Evolutionary conservation across 2,113 vertebrate genomes (phyloP).

Genomic region (Polyodon spathula): DNA sequence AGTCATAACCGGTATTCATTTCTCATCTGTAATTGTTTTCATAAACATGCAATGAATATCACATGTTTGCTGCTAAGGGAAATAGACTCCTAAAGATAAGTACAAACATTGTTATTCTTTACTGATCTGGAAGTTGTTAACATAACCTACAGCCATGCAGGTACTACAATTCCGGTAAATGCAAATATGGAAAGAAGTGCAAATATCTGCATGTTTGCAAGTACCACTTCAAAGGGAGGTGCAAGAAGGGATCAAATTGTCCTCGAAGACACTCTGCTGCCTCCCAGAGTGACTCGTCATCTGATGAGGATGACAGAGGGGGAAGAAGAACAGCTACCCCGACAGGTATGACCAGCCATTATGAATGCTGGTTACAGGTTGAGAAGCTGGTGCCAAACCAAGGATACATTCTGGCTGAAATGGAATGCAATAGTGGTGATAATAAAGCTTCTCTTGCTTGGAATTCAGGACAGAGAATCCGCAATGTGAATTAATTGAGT

Average conservation of each 20-base stretch:
- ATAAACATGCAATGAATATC: no score
- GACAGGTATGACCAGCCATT: neutral
- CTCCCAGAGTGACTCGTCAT: neutral
- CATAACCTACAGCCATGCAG: constrained; percentile 26
- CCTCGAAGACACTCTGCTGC: constrained; percentile 25
- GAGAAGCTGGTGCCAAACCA: neutral
- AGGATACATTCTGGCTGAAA: no score
- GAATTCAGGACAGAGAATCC: neutral
- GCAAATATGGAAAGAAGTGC: constrained; percentile 30
- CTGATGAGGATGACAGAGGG: neutral
- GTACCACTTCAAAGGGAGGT: constrained; percentile 30
- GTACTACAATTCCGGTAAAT: constrained; percentile 40
- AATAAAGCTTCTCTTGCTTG: no score
- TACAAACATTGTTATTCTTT: no score
- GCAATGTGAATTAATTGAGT: neutral
- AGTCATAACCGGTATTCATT: no score
- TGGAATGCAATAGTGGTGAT: no score
- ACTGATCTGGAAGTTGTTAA: no score
- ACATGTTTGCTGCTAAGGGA: no score
- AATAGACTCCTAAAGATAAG: no score
- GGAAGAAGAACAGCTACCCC: neutral
- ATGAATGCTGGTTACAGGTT: neutral
- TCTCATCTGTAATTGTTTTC: no score
- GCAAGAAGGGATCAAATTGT: constrained; percentile 32
- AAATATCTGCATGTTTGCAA: constrained; percentile 39